Conservation (phyloP, 1,140 invertebrate species). For the Drosophila lacertosa region DNA sequence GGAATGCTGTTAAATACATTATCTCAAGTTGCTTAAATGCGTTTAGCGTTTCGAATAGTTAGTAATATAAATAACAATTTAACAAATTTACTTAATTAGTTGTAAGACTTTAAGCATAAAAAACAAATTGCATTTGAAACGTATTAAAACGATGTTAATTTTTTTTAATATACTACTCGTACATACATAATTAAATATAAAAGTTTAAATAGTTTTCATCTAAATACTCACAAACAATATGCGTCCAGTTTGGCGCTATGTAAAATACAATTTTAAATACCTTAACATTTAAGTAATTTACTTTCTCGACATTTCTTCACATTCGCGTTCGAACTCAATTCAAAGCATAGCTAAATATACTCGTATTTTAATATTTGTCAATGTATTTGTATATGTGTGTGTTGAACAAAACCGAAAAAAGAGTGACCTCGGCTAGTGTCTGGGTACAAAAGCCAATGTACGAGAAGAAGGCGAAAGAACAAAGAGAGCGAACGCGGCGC, state of each 20-base stretch:
- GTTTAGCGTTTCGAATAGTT: slow-evolving; percentile 49
- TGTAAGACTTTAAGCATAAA: slow-evolving; percentile 53
- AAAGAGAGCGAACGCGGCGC: slow-evolving; percentile 19
- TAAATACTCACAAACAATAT: slow-evolving; percentile 27
- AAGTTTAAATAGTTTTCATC: slow-evolving; percentile 69
- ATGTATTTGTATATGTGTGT: slow-evolving; percentile 69
- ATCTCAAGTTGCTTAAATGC: slow-evolving; percentile 30
- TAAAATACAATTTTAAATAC: slow-evolving; percentile 50
- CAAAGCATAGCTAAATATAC: slow-evolving; percentile 21
- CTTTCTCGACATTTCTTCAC: slow-evolving; percentile 32
- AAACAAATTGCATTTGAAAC: slow-evolving; percentile 81
- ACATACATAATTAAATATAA: slow-evolving; percentile 42
- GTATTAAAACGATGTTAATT: slow-evolving; percentile 55
- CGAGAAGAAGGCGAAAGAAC: slow-evolving; percentile 29
- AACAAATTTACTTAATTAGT: slow-evolving; percentile 58
- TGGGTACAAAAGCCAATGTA: slow-evolving; percentile 63
- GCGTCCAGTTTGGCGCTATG: slow-evolving; percentile 58
- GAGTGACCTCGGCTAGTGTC: slow-evolving; percentile 15
- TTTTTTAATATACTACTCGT: no score
- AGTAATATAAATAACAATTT: slow-evolving; percentile 28
- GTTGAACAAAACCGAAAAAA: slow-evolving; percentile 2
- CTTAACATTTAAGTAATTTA: slow-evolving; percentile 39
- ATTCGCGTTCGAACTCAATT: slow-evolving; percentile 20
- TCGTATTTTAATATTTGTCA: slow-evolving; percentile 41
- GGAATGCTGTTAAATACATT: slow-evolving; percentile 68